Evolutionary conservation across 92 coral and sea anemone genomes (phyloP).

Genomic region (Phenganax marumi): DNA sequence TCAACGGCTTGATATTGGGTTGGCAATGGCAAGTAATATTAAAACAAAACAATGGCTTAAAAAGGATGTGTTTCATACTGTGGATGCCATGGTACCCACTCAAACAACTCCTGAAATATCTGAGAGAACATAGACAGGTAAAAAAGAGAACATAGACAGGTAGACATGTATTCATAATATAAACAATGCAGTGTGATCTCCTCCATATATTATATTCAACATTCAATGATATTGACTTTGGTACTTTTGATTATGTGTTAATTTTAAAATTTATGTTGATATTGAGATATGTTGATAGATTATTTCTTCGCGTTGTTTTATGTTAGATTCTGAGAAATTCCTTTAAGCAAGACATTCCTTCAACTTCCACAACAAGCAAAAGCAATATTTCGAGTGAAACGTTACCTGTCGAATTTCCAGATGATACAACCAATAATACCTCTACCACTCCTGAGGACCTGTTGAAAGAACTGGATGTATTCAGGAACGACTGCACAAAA

Average conservation of each 20-base stretch:
- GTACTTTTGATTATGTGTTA: not conserved
- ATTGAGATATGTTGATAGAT: constrained; percentile 23
- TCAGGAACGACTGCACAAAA: constrained; percentile 25
- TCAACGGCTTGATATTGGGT: constrained; percentile 29
- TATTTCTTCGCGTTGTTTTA: constrained; percentile 15
- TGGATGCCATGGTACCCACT: constrained; percentile 16
- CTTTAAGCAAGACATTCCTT: constrained; percentile 21
- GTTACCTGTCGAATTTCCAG: constrained; percentile 20
- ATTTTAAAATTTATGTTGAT: constrained; percentile 21
- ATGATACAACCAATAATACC: constrained; percentile 6
- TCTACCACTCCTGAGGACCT: constrained; percentile 10
- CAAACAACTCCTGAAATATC: constrained; percentile 34
- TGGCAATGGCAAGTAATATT: not conserved
- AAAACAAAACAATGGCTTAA: constrained; percentile 31
- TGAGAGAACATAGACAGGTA: constrained; percentile 28
- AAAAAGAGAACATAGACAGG: not conserved
- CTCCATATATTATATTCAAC: not conserved
- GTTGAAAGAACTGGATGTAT: constrained; percentile 20
- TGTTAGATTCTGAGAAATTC: constrained; percentile 26
- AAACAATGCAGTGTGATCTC: not conserved
- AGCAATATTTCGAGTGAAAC: constrained; percentile 18
- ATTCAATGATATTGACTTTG: not conserved
- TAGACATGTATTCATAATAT: not conserved
- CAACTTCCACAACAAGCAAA: constrained; percentile 1
- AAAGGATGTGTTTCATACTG: constrained; percentile 2